Evolutionary conservation across 2,797 vertebrate genomes (phyloP).

Genomic region (Xiphophorus birchmanni): DNA sequence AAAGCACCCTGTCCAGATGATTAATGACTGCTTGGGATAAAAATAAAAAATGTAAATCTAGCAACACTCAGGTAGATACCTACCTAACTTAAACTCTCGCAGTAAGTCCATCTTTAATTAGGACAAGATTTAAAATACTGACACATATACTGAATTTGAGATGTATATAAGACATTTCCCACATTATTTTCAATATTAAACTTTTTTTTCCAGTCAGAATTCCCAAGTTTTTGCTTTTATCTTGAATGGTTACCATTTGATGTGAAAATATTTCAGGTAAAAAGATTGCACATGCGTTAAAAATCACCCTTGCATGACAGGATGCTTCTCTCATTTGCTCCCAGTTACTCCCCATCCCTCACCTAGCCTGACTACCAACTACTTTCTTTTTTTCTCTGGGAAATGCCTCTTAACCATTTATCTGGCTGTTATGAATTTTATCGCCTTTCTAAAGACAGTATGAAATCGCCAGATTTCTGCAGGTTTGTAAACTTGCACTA

Average conservation of each 20-base stretch:
- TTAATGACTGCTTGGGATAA: not conserved
- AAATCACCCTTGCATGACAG: not conserved
- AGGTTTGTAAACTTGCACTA: slow-evolving; percentile 14
- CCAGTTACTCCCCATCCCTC: slow-evolving; percentile 1
- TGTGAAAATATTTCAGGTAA: not conserved
- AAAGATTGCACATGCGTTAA: not conserved
- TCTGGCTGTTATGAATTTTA: slow-evolving; percentile 63
- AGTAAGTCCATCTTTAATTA: not conserved
- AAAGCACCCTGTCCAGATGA: not conserved
- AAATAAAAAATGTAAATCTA: not conserved
- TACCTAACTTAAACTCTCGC: not conserved
- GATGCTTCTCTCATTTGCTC: not conserved
- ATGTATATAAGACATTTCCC: not conserved
- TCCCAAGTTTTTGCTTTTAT: not conserved
- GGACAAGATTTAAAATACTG: not conserved
- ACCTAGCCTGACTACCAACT: slow-evolving; percentile 19
- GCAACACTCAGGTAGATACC: not conserved
- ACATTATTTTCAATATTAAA: not conserved
- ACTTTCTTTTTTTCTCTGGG: slow-evolving; percentile 52
- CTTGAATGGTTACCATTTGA: not conserved
- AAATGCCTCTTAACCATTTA: slow-evolving; percentile 75
- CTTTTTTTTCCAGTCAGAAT: not conserved
- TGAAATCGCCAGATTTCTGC: slow-evolving; percentile 69
- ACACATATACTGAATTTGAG: not conserved
- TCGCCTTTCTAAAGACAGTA: slow-evolving; percentile 62